These are phyloP conservation scores for Aquatica leii DNA, from an alignment of 2,888 invertebrate genomes.

Conservation along the genomic window DNA sequence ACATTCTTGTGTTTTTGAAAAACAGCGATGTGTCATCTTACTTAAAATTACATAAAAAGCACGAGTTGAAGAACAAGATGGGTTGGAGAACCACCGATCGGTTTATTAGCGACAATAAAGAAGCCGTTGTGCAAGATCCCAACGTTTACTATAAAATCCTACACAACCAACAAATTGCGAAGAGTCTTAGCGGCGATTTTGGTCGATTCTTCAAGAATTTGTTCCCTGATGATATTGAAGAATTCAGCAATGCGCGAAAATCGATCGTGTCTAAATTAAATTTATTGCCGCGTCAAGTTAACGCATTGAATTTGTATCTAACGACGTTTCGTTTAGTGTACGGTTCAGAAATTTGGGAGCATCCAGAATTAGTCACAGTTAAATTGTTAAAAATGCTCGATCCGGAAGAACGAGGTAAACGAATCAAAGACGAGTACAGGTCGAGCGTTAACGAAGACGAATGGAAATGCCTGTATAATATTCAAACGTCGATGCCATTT, in stretches of 20 bases:
- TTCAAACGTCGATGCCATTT: constrained; percentile 20
- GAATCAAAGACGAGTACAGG: constrained; percentile 2
- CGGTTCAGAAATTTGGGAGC: constrained; percentile 18
- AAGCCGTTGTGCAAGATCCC: background rate
- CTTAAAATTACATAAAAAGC: constrained; percentile 25
- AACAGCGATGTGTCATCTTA: constrained; percentile 18
- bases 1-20: constrained; percentile 12
- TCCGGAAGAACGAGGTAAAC: background rate
- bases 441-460: background rate
- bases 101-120: constrained; percentile 14
- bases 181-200: constrained; percentile 14
- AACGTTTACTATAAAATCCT: constrained; percentile 1
- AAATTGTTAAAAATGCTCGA: constrained; percentile 18
- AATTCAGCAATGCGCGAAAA: background rate
- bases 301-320: constrained; percentile 9
- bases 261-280: background rate
- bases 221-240: constrained; percentile 15
- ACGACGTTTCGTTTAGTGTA: constrained; percentile 14
- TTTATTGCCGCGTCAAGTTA: background rate
- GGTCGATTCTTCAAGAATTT: constrained; percentile 15
- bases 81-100: constrained; percentile 27
- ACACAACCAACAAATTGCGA: constrained; percentile 11
- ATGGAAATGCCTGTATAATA: constrained; percentile 1
- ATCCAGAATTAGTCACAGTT: constrained; percentile 5
- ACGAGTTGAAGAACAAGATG: constrained; percentile 8